phyloP scores from a whole-genome alignment of 2,113 vertebrate species.

The Thryonomys swinderianus region DNA sequence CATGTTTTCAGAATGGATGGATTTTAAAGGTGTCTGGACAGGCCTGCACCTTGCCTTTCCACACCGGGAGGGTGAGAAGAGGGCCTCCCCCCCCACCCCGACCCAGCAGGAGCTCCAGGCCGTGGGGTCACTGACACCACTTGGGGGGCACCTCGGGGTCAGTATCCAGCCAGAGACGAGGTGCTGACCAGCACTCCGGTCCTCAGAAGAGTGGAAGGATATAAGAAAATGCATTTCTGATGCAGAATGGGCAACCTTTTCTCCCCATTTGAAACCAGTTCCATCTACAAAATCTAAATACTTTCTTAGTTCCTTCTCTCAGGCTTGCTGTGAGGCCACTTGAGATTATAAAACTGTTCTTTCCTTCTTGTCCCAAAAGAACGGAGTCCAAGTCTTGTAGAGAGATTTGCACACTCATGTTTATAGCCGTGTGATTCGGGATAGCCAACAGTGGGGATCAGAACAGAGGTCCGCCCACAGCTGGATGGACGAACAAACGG shows the following conservation, averaged over 20 bases:
- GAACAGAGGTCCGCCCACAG: too few species aligned
- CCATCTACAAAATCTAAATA: not conserved
- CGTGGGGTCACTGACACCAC: accelerated
- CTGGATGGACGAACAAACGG: too few species aligned
- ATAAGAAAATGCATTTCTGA: not conserved
- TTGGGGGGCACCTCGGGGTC: not conserved
- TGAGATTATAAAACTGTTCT: not conserved
- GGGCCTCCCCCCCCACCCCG: accelerated
- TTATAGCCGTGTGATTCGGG: not conserved
- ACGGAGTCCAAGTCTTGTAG: not conserved
- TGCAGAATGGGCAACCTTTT: too few species aligned
- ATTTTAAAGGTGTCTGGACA: not conserved
- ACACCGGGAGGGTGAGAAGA: not conserved
- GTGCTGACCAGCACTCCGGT: too few species aligned
- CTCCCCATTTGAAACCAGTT: slow-evolving; percentile 4
- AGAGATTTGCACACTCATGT: not conserved
- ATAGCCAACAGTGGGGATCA: not conserved
- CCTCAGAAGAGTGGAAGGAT: not conserved
- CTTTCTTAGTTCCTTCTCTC: not conserved
- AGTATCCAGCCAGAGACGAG: not conserved
- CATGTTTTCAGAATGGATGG: not conserved
- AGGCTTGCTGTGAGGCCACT: not conserved
- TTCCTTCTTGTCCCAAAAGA: not conserved
- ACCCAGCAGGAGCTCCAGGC: not conserved
- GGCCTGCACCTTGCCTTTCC: not conserved